phyloP scores from a whole-genome alignment of 1,140 invertebrate species.

The Ruditapes philippinarum region DNA sequence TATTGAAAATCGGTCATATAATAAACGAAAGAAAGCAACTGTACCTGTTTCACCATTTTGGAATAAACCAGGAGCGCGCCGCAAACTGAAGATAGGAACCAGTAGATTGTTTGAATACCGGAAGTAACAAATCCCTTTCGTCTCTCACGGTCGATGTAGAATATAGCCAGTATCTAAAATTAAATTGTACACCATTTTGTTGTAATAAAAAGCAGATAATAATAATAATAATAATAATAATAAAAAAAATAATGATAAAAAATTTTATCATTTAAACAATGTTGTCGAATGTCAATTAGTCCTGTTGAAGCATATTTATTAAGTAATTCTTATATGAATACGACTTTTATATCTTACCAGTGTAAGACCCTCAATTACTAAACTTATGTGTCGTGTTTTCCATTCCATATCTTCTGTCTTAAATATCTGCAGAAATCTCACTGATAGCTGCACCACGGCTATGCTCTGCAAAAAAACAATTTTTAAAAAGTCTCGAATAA shows the following conservation, averaged over 20 bases:
- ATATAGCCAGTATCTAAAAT: conserved; percentile 73
- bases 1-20: too few relatives aligned
- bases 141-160: conserved; percentile 72
- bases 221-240: neutral
- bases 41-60: conserved; percentile 18
- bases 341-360: neutral
- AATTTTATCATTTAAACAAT: too few relatives aligned
- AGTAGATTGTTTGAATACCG: conserved; percentile 95
- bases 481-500: too few relatives aligned
- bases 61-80: neutral
- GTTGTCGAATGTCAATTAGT: too few relatives aligned
- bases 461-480: neutral
- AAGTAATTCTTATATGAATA: neutral
- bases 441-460: neutral
- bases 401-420: neutral
- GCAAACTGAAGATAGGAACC: conserved; percentile 89
- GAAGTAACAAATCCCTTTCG: conserved; percentile 89
- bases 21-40: too few relatives aligned
- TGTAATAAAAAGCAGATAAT: neutral
- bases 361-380: neutral
- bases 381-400: neutral
- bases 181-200: too few relatives aligned
- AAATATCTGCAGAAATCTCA: neutral
- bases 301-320: too few relatives aligned
- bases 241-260: too few relatives aligned